Percentiles rank a stretch among this genome's conserved stretches.
phyloP scores from a whole-genome alignment of 2,888 invertebrate genomes.

The Nemapogon koenigi region DNA sequence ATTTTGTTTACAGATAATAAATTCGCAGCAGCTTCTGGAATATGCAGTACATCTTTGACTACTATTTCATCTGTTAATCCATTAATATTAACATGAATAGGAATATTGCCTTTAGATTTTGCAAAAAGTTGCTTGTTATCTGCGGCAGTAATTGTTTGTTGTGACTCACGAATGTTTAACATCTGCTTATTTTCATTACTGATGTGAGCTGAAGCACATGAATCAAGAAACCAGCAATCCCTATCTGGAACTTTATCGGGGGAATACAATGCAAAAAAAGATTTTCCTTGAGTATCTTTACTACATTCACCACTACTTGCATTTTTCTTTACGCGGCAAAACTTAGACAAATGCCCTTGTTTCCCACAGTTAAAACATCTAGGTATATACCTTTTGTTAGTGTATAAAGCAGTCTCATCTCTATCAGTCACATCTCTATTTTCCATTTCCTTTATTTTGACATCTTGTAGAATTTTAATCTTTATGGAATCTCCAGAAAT shows the following conservation, averaged over 20 bases:
- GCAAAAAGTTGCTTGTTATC: background rate
- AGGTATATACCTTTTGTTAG: background rate
- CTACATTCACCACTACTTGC: background rate
- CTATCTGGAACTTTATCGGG: too few relatives aligned
- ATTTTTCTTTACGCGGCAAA: background rate
- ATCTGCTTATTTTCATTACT: too few relatives aligned
- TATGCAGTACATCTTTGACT: conserved; percentile 14
- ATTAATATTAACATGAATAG: background rate
- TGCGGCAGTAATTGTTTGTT: background rate
- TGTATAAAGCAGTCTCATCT: background rate
- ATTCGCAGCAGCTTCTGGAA: conserved; percentile 15
- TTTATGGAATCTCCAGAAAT: conserved; percentile 1
- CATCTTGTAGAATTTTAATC: background rate
- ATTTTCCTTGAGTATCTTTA: too few relatives aligned
- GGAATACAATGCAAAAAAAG: too few relatives aligned
- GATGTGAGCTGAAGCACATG: too few relatives aligned
- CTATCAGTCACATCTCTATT: too few relatives aligned
- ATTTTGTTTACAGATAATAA: conserved; percentile 16
- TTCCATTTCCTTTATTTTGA: background rate
- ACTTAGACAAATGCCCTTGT: conserved; percentile 3
- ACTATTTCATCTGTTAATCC: background rate
- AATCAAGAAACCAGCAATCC: too few relatives aligned
- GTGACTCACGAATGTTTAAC: too few relatives aligned
- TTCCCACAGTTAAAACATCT: background rate
- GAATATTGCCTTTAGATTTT: background rate